These are phyloP conservation scores for Scaptomyza reducta DNA, from an alignment of 2,888 invertebrate species.

Conservation along the genomic window DNA sequence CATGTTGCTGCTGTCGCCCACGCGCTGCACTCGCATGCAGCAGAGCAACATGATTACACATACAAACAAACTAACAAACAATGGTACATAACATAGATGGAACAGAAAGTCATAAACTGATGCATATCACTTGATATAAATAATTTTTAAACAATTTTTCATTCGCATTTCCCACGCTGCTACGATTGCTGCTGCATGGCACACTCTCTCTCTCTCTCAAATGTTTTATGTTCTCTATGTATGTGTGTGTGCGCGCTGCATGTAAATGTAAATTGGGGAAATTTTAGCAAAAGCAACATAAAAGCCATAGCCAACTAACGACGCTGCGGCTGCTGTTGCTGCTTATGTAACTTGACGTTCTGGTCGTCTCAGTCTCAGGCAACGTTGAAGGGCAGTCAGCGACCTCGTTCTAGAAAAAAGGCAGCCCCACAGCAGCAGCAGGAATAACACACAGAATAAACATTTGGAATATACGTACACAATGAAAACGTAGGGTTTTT, in stretches of 20 bases:
- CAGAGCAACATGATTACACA: not conserved
- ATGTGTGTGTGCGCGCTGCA: constrained; percentile 21
- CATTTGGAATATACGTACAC: constrained; percentile 48
- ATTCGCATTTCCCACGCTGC: constrained; percentile 67
- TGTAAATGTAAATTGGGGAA: constrained; percentile 51
- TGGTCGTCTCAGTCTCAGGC: constrained; percentile 48
- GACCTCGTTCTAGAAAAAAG: constrained; percentile 79
- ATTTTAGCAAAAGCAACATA: constrained; percentile 55
- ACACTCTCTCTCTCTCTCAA: constrained; percentile 21
- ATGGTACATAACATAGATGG: constrained; percentile 1
- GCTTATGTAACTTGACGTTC: constrained; percentile 71
- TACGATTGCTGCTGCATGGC: constrained; percentile 32
- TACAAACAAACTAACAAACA: constrained; percentile 1
- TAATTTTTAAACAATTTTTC: constrained; percentile 58
- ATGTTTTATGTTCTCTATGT: constrained; percentile 9
- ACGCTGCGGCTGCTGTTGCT: constrained; percentile 35
- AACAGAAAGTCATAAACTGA: constrained; percentile 42
- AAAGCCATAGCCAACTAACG: constrained; percentile 58
- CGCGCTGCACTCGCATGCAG: constrained; percentile 44
- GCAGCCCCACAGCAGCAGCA: constrained; percentile 47
- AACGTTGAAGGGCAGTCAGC: constrained; percentile 79
- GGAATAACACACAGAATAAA: constrained; percentile 57
- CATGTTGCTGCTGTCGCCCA: constrained; percentile 28
- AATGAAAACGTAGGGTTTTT: constrained; percentile 55
- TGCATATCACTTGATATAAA: constrained; percentile 46